Conservation (phyloP, 2,797 vertebrate genomes). For the Arremon aurantiirostris region DNA sequence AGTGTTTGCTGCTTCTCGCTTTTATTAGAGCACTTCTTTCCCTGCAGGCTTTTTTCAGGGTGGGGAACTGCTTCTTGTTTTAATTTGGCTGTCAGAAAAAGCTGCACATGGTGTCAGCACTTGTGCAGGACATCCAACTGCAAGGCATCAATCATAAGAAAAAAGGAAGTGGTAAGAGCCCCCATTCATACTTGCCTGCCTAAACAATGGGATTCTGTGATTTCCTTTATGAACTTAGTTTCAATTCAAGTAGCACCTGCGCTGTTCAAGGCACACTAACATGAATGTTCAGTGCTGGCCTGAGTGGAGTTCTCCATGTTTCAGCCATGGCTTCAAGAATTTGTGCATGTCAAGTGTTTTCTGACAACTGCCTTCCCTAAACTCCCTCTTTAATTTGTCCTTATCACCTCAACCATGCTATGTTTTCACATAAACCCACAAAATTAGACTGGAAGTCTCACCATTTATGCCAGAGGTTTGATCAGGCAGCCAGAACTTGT, state of each 20-base stretch:
- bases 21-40: not conserved
- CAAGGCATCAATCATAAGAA: not conserved
- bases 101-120: not conserved
- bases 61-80: not conserved
- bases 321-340: not conserved
- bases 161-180: not conserved
- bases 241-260: not conserved
- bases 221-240: not conserved
- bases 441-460: not conserved
- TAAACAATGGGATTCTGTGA: not conserved
- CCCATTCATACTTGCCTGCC: not conserved
- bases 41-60: not conserved
- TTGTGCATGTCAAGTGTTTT: not conserved
- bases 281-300: not conserved
- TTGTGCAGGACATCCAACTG: not conserved
- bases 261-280: not conserved
- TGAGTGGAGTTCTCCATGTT: not conserved
- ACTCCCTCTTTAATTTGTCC: not conserved
- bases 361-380: not conserved
- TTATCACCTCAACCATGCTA: not conserved
- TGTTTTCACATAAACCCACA: not conserved
- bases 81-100: not conserved
- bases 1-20: slow-evolving; percentile 10
- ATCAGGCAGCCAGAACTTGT: not conserved
- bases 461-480: not conserved